Conservation (phyloP, 2,888 invertebrate genomes). For the Dromius quadrimaculatus region DNA sequence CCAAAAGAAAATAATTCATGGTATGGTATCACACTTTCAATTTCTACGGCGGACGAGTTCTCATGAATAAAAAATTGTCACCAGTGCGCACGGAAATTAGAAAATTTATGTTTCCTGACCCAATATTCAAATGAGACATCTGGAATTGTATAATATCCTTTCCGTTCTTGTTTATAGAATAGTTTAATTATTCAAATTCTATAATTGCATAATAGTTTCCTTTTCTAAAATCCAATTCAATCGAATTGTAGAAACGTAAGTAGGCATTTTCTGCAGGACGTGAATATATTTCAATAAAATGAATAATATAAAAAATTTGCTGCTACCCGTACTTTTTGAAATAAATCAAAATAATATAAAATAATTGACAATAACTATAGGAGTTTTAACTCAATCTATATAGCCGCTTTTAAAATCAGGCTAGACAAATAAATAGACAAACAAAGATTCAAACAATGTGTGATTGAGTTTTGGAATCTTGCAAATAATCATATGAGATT, state of each 20-base stretch:
- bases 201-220: slow-evolving; percentile 16
- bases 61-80: not conserved
- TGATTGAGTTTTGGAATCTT: too few species aligned
- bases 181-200: slow-evolving; percentile 9
- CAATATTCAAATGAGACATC: slow-evolving; percentile 29
- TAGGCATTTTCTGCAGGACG: too few species aligned
- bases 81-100: slow-evolving; percentile 17
- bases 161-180: slow-evolving; percentile 3
- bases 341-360: too few species aligned
- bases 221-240: slow-evolving; percentile 12
- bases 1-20: not conserved
- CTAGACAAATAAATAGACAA: too few species aligned
- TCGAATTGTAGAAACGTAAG: not conserved
- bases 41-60: not conserved
- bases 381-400: too few species aligned
- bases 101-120: slow-evolving; percentile 32
- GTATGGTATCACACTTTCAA: not conserved
- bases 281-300: too few species aligned
- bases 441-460: too few species aligned
- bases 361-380: too few species aligned
- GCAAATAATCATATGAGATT: too few species aligned
- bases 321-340: too few species aligned
- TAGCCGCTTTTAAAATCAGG: too few species aligned
- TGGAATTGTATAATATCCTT: slow-evolving; percentile 27
- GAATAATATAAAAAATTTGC: too few species aligned